Percentiles rank a stretch among this genome's conserved stretches.
Evolutionary conservation across 2,888 invertebrate genomes (phyloP).

Genomic region (Ophion costatus): DNA sequence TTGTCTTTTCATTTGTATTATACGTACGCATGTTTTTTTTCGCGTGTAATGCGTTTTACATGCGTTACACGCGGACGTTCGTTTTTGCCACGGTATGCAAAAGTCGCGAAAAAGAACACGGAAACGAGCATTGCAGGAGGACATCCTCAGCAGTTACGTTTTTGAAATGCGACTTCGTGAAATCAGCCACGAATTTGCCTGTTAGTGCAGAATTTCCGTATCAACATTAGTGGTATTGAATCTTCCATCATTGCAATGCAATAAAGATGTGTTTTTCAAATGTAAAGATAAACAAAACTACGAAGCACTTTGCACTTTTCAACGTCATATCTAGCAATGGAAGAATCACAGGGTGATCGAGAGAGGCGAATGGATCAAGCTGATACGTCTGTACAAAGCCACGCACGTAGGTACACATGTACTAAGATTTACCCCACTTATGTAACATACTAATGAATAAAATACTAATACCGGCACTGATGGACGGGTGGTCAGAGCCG

Average conservation of each 20-base stretch:
- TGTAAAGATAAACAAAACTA: not conserved
- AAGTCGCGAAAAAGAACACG: slow-evolving; percentile 3
- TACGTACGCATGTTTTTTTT: slow-evolving; percentile 59
- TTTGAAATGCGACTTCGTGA: not conserved
- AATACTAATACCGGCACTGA: no score
- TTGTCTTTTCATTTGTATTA: slow-evolving; percentile 51
- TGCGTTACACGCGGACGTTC: not conserved
- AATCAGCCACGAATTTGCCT: not conserved
- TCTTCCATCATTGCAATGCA: no score
- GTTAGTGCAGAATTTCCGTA: not conserved
- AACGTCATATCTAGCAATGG: not conserved
- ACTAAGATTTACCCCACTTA: no score
- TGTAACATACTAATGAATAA: no score
- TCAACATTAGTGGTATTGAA: not conserved
- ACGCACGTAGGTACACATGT: no score
- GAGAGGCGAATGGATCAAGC: not conserved
- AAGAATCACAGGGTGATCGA: not conserved
- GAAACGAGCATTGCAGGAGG: not conserved
- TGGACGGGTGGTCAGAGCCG: no score
- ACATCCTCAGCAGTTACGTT: not conserved
- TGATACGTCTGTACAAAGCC: not conserved
- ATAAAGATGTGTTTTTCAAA: no score
- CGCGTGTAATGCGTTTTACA: slow-evolving; percentile 52
- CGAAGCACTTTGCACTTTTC: no score
- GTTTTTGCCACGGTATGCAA: slow-evolving; percentile 11